phyloP scores from a whole-genome alignment of 1,140 invertebrate genomes.

The Drosophila orena region DNA sequence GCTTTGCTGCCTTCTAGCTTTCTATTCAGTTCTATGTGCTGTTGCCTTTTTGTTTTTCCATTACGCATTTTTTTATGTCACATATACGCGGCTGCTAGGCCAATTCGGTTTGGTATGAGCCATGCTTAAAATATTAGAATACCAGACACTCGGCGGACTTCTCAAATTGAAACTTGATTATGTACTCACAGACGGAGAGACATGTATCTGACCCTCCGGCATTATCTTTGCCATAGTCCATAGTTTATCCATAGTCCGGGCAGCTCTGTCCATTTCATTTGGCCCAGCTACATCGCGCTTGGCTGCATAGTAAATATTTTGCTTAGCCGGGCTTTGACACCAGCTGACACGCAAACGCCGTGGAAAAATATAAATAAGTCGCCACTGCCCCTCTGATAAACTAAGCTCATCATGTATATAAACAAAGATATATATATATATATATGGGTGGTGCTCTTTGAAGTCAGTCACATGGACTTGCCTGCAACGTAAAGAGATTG shows the following conservation, averaged over 20 bases:
- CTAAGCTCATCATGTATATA: slow-evolving; percentile 30
- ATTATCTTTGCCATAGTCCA: slow-evolving; percentile 20
- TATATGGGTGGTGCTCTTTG: slow-evolving; percentile 1
- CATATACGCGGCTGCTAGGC: slow-evolving; percentile 25
- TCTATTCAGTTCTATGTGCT: slow-evolving; percentile 21
- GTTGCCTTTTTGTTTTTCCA: slow-evolving; percentile 20
- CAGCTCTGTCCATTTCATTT: too few relatives aligned
- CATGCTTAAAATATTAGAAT: slow-evolving; percentile 75
- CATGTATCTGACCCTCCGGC: slow-evolving; percentile 5
- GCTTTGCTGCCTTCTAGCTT: slow-evolving; percentile 17
- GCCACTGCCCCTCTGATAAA: too few relatives aligned
- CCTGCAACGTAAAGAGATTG: neutral
- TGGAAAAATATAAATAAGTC: too few relatives aligned
- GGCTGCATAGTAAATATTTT: too few relatives aligned
- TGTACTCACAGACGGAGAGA: slow-evolving; percentile 62
- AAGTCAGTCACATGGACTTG: slow-evolving; percentile 18
- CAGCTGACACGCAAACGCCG: too few relatives aligned
- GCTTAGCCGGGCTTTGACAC: too few relatives aligned
- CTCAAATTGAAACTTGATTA: slow-evolving; percentile 80
- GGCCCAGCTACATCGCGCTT: too few relatives aligned
- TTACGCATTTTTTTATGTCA: slow-evolving; percentile 37
- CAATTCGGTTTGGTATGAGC: slow-evolving; percentile 24
- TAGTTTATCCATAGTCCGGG: slow-evolving; percentile 6
- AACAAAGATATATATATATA: slow-evolving; percentile 10
- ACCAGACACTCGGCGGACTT: slow-evolving; percentile 62